phyloP scores from a whole-genome alignment of 2,888 invertebrate species.

The Trichogramma evanescens region DNA sequence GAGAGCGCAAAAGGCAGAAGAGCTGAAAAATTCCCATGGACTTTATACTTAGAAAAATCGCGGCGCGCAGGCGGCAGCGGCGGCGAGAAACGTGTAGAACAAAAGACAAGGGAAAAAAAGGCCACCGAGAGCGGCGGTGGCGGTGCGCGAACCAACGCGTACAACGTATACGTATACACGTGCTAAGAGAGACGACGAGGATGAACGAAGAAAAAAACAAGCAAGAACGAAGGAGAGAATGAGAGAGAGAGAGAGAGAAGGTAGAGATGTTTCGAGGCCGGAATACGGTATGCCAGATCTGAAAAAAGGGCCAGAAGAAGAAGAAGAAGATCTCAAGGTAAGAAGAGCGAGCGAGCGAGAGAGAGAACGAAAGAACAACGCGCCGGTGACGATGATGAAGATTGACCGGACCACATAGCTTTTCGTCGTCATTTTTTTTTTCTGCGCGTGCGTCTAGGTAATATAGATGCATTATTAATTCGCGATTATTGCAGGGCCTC shows the following conservation, averaged over 20 bases:
- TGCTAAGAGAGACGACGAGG: neutral
- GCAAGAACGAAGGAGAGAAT: neutral
- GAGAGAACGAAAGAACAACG: neutral
- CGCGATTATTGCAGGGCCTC: no score
- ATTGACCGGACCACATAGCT: constrained; percentile 21
- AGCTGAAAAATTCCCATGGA: constrained; percentile 8
- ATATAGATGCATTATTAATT: no score
- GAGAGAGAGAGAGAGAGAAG: constrained; percentile 3
- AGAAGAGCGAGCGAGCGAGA: neutral
- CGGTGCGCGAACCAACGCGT: neutral
- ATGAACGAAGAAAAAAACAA: constrained; percentile 6
- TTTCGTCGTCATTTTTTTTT: no score
- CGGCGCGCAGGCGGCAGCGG: neutral
- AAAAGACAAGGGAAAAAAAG: constrained; percentile 12
- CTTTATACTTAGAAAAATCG: constrained; percentile 15
- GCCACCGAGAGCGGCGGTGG: constrained; percentile 3
- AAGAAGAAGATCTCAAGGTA: neutral
- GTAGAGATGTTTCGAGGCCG: constrained; percentile 18
- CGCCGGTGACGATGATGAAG: constrained; percentile 10
- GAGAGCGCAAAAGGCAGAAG: neutral
- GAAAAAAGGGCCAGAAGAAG: neutral
- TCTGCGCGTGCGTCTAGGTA: no score
- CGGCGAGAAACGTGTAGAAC: neutral
- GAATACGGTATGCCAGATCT: constrained; percentile 16
- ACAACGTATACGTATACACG: no score